Base-by-base conservation (phyloP, 2,888 invertebrate genomes). In the Lepidocyrtinus sp. region DNA sequence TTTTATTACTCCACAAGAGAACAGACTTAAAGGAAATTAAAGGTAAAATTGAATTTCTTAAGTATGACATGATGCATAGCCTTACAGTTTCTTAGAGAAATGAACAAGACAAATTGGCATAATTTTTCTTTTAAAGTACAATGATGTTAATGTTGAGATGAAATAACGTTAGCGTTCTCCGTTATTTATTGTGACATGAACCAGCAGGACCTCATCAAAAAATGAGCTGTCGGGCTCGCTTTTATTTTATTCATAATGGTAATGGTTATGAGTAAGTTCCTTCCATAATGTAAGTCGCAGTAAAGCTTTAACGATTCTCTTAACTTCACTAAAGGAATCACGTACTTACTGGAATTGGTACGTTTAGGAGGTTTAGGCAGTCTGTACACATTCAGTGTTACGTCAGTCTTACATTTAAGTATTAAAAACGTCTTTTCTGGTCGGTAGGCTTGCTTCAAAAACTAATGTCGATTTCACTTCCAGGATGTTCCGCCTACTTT, bases 151-250 rank as follows among this genome's bases (percentile, higher is more conserved):
- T n/a, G n/a, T n/a, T n/a, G n/a, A n/a, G n/a, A n/a, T n/a, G n/a
- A n/a, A n/a, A n/a, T n/a, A n/a, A n/a, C 63, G 81, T 76, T 77
- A 73, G 25, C 64, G 76, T 82, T 81, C 67, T n/a, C 76, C 78
- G 83, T 84, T 83, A 84, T 84, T 84, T 84, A 83, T 84, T 84
- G 78, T 84, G 84, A 84, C 82, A 63, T 27, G 45, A 21, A 82
- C 45, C 83, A 84, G 83, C 83, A 78, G 81, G 79, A 67, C 24
- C 55, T 65, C 67, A 24, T 50, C 45, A 74, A 59, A 67, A 67
- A 67, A 67, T 74, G 68, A 61, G 46, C 45, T 55, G 71, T 73
- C 67, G 61, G 65, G 50, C 46, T 73, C 68, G 62, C 25, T 59
- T 55, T 46, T 24, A 59, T 55, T 19, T 46, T 36, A 19, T 65